Evolutionary conservation across 92 coral and sea anemone genomes (phyloP), one percentile per base, ranked within the genome.

Genomic region (Umimayanthus chanpuru): DNA sequence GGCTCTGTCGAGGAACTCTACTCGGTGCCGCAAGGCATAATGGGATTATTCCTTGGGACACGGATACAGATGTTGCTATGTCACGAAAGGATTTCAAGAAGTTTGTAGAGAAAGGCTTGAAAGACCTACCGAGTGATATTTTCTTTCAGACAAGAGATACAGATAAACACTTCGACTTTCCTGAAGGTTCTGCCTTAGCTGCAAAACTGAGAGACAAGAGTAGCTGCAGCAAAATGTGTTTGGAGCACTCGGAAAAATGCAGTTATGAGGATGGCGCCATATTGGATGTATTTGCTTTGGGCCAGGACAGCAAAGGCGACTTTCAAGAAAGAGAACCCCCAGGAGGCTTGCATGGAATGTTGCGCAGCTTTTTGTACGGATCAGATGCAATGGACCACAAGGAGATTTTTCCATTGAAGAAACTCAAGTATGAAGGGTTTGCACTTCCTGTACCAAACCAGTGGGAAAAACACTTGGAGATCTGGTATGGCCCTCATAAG

Each of bases 1-100:
- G 98, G 98, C 76, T 94, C 5, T 82, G 89, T 11, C 79, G 88
- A 1, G 98, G 93, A 21, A 89, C 98, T 39, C 89, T 94, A 0
- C 92, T 94, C 3, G 98, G 95, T 8, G 95, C 98, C 36, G 94
- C 95, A 7, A 89, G 96, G 87, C 98, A 94, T 58, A 71, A 53
- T 11, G 98, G 98, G 23, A 89, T 91, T 29, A 86, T 94, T 64
- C 98, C 98, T 72, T 94, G 98, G 98, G 98, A 94, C n/a, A 29
- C 76, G 9, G 95, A 94, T 67, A 76, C 74, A 11, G 98, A 94
- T 44, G 85, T 94, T 73, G 87, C 89, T 53, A 88, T 94, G 47
- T 86, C 95, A 56, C 79, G 86, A 66, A 86, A 81, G 10, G 95
- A 94, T 71, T 94, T 91, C 76, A 82, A 90, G 53, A 89, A 68